Base-by-base conservation (phyloP, 30 jellyfish, hydroid and myxozoan genomes). In the Sanderia malayensis region DNA sequence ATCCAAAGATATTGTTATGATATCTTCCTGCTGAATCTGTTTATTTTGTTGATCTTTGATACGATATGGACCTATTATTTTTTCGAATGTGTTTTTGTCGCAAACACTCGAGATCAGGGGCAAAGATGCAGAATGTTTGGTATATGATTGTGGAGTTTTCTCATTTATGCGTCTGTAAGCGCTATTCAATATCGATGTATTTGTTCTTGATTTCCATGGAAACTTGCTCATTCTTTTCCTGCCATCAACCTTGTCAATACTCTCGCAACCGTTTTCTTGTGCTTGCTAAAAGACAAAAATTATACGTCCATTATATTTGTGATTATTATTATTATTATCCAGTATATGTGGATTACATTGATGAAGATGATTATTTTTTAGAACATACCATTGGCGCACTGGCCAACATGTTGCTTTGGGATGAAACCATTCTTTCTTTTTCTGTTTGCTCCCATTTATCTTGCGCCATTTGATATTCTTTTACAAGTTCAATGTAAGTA, bases 151-250 rank as follows among this genome's bases (percentile, higher is more conserved):
- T 55, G 26, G 27, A 1, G 29, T 46, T 22, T 11, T 46, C 7
- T 59, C 73, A 33, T 49, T 53, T 2, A 80, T 24, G n/a, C 85
- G 69, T 32, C 89, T 69, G 58, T 78, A 73, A 0, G 94, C 96
- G 34, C 96, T 87, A 47, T 68, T 72, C 64, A 87, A 67, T 2
- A 87, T 60, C n/a, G 85, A 26, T 28, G 64, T 70, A 46, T 85
- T 66, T 61, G 94, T 60, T 13, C 57, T 28, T 24, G 67, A 57
- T 81, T 68, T 80, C 96, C 96, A 86, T 2, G 93, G 93, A 80
- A 61, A 76, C 52, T 37, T 13, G 30, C 30, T 19, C 25, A 18
- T 19, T 8, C n/a, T n/a, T n/a, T n/a, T n/a, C n/a, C n/a, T n/a
- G n/a, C n/a, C n/a, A n/a, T n/a, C n/a, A n/a, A n/a, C n/a, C n/a